Percentiles rank a stretch among this genome's conserved stretches.
These are phyloP conservation scores for Mus spicilegus DNA, from an alignment of 2,113 vertebrate species.

Conservation along the genomic window DNA sequence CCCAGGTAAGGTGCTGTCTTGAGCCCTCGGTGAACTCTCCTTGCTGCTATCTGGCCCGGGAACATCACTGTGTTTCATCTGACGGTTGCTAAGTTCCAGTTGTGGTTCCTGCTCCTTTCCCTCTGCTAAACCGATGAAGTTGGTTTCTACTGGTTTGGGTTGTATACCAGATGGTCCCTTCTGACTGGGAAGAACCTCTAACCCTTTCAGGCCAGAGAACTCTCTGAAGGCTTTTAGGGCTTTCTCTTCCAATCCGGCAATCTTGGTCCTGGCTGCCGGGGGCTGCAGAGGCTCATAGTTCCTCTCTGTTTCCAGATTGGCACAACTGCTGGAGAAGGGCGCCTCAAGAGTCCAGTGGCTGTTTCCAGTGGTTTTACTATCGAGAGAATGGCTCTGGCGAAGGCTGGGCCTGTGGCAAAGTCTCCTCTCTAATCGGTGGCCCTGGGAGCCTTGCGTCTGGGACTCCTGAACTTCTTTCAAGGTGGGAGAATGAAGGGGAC, in stretches of 20 bases:
- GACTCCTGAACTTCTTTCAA: constrained; percentile 88
- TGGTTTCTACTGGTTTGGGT: constrained; percentile 52
- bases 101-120: constrained; percentile 60
- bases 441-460: constrained; percentile 70
- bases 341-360: constrained; percentile 84
- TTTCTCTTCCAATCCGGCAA: constrained; percentile 71
- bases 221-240: constrained; percentile 68
- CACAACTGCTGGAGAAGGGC: constrained; percentile 80
- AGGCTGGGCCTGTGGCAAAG: constrained; percentile 86
- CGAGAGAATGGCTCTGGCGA: constrained; percentile 89
- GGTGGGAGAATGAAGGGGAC: constrained; percentile 96
- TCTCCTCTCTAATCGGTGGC: constrained; percentile 75
- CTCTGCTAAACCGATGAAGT: constrained; percentile 44
- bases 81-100: constrained; percentile 54
- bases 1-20: neutral
- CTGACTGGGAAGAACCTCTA: constrained; percentile 38
- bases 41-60: neutral
- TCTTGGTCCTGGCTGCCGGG: constrained; percentile 23
- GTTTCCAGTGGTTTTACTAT: constrained; percentile 85
- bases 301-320: constrained; percentile 67
- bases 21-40: neutral
- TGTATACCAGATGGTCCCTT: constrained; percentile 58
- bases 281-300: constrained; percentile 61
- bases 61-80: constrained; percentile 24
- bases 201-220: constrained; percentile 64